These are phyloP conservation scores for Dromius quadrimaculatus DNA, from an alignment of 2,888 invertebrate species.

Conservation along the genomic window DNA sequence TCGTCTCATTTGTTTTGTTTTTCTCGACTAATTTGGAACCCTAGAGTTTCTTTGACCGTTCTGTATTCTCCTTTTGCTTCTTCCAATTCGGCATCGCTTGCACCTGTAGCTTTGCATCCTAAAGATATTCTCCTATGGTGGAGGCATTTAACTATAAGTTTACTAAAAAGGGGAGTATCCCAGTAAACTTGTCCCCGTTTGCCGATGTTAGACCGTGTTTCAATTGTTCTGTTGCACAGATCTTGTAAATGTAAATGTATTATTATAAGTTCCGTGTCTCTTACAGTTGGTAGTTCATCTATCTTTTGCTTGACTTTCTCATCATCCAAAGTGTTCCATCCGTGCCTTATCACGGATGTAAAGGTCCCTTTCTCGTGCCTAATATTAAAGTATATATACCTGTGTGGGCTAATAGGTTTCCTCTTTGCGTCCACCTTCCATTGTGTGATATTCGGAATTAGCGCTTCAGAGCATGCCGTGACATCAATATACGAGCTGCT, in stretches of 20 bases:
- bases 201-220: no score
- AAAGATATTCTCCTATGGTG: neutral
- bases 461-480: neutral
- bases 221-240: no score
- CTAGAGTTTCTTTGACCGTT: neutral
- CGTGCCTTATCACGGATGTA: neutral
- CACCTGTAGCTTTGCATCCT: neutral
- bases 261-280: no score
- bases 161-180: conserved; percentile 4
- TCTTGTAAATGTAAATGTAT: no score
- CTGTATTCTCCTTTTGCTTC: neutral
- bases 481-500: neutral
- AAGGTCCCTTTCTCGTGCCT: neutral
- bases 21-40: neutral
- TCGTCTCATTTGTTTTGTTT: neutral
- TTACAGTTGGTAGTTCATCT: no score
- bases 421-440: neutral
- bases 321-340: no score
- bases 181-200: neutral
- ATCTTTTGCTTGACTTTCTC: no score
- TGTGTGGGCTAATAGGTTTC: neutral
- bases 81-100: neutral
- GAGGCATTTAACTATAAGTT: neutral
- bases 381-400: conserved; percentile 6
- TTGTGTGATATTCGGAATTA: neutral